Evolutionary conservation across 2,888 invertebrate species (phyloP).

Genomic region (Hypolimnas misippus): DNA sequence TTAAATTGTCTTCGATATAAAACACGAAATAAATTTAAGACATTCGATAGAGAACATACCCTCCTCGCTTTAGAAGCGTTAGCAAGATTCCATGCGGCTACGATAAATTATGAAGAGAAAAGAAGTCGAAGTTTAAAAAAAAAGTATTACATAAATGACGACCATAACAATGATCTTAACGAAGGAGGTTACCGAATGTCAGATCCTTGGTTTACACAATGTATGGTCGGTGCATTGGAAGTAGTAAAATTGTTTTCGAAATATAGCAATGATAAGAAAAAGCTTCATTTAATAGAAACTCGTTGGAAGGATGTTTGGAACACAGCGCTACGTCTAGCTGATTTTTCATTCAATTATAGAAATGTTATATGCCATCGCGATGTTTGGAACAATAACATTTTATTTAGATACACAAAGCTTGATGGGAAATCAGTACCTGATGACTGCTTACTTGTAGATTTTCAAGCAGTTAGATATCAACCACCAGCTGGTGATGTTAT

Average conservation of each 20-base stretch:
- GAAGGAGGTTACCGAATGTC: constrained; percentile 58
- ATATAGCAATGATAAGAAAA: constrained; percentile 49
- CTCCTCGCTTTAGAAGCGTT: constrained; percentile 71
- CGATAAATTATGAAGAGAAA: constrained; percentile 78
- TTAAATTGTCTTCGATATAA: constrained; percentile 62
- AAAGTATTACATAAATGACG: constrained; percentile 59
- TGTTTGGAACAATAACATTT: constrained; percentile 86
- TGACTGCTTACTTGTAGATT: constrained; percentile 87
- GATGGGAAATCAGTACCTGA: constrained; percentile 64
- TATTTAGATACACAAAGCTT: constrained; percentile 74
- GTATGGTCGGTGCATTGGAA: constrained; percentile 65
- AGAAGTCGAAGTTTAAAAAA: constrained; percentile 56
- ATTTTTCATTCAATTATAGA: constrained; percentile 60
- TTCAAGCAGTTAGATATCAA: constrained; percentile 86
- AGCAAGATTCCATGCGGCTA: constrained; percentile 79
- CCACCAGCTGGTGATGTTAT: constrained; percentile 87
- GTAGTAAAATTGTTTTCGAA: constrained; percentile 63
- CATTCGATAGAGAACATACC: constrained; percentile 76
- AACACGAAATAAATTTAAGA: constrained; percentile 60
- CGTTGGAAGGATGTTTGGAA: constrained; percentile 64
- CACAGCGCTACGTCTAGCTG: constrained; percentile 55
- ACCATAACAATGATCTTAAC: constrained; percentile 54
- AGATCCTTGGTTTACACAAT: constrained; percentile 66
- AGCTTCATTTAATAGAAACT: constrained; percentile 54
- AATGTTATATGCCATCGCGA: constrained; percentile 85